Conservation (phyloP, 23 tunicate species). For the Botrylloides violaceus region DNA sequence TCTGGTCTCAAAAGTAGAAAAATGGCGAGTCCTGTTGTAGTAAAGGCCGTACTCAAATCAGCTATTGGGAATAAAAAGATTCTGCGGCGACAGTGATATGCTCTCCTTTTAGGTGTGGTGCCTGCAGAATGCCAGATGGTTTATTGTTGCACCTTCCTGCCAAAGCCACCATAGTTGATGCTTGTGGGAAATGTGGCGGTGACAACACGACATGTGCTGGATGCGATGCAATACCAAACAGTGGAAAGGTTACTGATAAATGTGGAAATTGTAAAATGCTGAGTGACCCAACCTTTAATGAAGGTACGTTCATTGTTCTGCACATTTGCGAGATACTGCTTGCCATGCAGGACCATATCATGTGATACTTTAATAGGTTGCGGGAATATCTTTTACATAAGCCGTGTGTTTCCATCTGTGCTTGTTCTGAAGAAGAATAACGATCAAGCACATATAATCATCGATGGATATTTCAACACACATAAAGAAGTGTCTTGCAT, state of each 20-base stretch:
- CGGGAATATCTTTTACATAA: not conserved
- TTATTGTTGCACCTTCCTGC: not conserved
- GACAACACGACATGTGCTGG: slow-evolving; percentile 36
- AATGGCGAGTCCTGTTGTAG: too few species aligned
- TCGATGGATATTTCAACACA: not conserved
- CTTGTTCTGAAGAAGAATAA: not conserved
- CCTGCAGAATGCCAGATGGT: slow-evolving; percentile 15
- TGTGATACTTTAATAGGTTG: not conserved
- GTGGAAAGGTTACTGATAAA: slow-evolving; percentile 21
- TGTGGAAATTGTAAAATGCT: slow-evolving; percentile 30
- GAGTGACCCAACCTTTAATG: slow-evolving; percentile 11
- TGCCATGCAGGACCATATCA: too few species aligned
- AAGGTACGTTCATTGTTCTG: slow-evolving; percentile 23
- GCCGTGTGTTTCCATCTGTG: not conserved
- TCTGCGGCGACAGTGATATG: too few species aligned
- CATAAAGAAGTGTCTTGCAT: not conserved
- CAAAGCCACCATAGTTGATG: slow-evolving; percentile 3
- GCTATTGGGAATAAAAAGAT: too few species aligned
- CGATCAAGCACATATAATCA: not conserved
- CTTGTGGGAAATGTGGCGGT: slow-evolving; percentile 54
- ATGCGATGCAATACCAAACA: slow-evolving; percentile 31
- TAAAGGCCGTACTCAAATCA: too few species aligned
- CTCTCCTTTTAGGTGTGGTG: slow-evolving; percentile 43
- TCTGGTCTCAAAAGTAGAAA: too few species aligned
- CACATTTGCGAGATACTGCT: too few species aligned